Conservation (phyloP, 2,113 vertebrate species). For the Abramis brama region DNA sequence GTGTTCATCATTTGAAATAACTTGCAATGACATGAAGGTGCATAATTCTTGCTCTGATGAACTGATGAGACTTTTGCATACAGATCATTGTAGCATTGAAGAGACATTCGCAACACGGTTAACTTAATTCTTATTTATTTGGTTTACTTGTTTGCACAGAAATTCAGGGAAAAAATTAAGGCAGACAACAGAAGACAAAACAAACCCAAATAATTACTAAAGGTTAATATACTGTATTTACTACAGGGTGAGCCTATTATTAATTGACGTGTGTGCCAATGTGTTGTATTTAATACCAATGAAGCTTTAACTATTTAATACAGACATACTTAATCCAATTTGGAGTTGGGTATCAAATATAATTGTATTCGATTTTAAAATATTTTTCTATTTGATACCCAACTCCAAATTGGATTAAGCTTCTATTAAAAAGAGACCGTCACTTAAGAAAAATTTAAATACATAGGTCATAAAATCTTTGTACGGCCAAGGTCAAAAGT, state of each 20-base stretch:
- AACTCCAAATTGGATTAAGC: too few relatives aligned
- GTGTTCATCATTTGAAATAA: slow-evolving; percentile 1
- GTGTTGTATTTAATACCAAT: too few relatives aligned
- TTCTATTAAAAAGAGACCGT: rapidly evolving
- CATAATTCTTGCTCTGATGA: not conserved
- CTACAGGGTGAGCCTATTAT: too few relatives aligned
- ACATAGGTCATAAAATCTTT: not conserved
- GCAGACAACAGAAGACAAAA: not conserved
- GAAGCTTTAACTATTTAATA: not conserved
- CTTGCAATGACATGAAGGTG: not conserved
- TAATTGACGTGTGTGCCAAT: not conserved
- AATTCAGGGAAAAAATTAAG: too few relatives aligned
- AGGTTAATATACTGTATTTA: not conserved
- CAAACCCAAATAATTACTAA: not conserved
- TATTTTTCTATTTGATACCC: too few relatives aligned
- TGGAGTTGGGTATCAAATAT: not conserved
- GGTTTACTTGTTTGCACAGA: not conserved
- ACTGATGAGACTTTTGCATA: not conserved
- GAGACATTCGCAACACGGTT: not conserved
- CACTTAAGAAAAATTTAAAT: not conserved
- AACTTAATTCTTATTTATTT: not conserved
- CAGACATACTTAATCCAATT: not conserved
- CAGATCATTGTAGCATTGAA: not conserved
- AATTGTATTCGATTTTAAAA: not conserved
- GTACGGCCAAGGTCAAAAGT: not conserved